Evolutionary conservation across 2,888 invertebrate genomes (phyloP), one percentile per base, ranked within the genome.

Genomic region (Augochlorella aurata): DNA sequence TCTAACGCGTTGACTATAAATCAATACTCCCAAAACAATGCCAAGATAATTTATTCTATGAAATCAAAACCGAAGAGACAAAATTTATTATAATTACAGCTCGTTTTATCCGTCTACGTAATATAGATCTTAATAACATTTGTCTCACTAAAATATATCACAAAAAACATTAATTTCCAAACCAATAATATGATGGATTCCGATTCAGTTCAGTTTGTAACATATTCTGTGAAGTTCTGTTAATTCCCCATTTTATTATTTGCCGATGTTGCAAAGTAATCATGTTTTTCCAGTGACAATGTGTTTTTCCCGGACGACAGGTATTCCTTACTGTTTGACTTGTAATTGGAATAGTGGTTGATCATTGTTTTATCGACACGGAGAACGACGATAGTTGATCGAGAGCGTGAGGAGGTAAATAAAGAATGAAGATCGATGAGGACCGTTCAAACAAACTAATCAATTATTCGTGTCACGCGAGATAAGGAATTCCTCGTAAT

Each of bases 401-500:
- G 50, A 71, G 16, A 47, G 21, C 29, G 29, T n/a, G 45, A 5
- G 24, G 8, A 54, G 10, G 29, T 54, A 65, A 67, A 66, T 24
- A 45, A 50, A 24, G 24, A 49, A 47, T 44, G 29, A 18, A 68
- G 68, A 67, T 47, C 10, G 65, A 69, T 52, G 29, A 58, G 44
- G 18, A 50, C 24, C 65, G 58, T 24, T 70, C 70, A 70, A 69
- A 44, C 47, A 65, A 49, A 18, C 47, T 72, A 54, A 75, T 75
- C 75, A 54, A 69, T 66, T 70, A 65, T 58, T 79, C 52, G 79
- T 76, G 78, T 58, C 47, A 58, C 49, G 24, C 47, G 52, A 72
- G 72, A 72, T 72, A 72, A 72, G 61, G 29, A 45, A 49, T 72
- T 71, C 66, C 18, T 65, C 54, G 61, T 52, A 49, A 67, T 78